Evolutionary conservation across 2,888 invertebrate genomes (phyloP).

Genomic region (Sphaerophoria rueppellii): DNA sequence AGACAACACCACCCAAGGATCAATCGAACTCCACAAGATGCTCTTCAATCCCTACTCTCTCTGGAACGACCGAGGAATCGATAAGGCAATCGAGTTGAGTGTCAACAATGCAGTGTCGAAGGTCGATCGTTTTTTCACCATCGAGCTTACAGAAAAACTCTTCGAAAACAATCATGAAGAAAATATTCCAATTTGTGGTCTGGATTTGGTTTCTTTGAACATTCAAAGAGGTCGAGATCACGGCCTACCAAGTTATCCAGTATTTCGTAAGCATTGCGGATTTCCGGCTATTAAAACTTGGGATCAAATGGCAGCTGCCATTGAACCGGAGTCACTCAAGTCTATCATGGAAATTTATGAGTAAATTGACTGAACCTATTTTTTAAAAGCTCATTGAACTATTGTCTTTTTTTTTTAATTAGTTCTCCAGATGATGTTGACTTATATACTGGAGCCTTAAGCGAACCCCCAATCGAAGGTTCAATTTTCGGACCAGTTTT

Average conservation of each 20-base stretch:
- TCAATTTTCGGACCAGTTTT: constrained; percentile 93
- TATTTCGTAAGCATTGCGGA: constrained; percentile 90
- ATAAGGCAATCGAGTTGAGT: constrained; percentile 86
- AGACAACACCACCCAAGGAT: constrained; percentile 84
- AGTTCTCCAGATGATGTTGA: constrained; percentile 92
- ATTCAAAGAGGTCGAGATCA: constrained; percentile 95
- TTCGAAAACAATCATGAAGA: constrained; percentile 78
- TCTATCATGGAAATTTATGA: constrained; percentile 87
- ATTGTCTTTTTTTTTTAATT: constrained; percentile 49
- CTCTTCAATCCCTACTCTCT: constrained; percentile 90
- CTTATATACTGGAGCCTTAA: constrained; percentile 92
- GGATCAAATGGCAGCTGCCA: constrained; percentile 85
- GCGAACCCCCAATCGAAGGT: constrained; percentile 88
- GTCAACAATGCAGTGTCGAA: constrained; percentile 85
- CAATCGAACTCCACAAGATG: constrained; percentile 89
- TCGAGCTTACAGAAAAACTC: constrained; percentile 81
- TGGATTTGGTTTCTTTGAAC: constrained; percentile 93
- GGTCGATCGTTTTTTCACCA: constrained; percentile 81
- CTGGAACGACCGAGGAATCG: constrained; percentile 85
- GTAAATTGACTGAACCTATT: constrained; percentile 79
- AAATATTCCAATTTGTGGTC: constrained; percentile 84
- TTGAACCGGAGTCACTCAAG: constrained; percentile 86
- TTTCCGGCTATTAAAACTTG: constrained; percentile 85
- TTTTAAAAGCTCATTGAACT: not conserved
- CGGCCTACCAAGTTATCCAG: constrained; percentile 90